Conservation (phyloP, 2,888 invertebrate genomes). For the Hololepta plana region DNA sequence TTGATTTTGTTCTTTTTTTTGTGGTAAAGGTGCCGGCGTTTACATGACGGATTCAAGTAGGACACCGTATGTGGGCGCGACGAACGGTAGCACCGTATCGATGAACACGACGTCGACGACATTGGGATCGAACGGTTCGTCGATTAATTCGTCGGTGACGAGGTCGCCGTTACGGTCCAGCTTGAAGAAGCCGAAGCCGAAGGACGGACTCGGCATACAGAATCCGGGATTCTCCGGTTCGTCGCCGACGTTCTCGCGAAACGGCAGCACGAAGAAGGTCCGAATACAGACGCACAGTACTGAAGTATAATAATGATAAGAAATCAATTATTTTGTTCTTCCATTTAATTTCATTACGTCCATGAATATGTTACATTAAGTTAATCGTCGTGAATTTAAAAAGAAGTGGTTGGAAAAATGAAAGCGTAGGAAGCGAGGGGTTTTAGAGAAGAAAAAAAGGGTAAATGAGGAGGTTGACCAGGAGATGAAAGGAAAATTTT, state of each 20-base stretch:
- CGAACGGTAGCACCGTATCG: constrained; percentile 47
- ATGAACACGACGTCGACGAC: constrained; percentile 54
- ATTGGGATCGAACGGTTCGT: constrained; percentile 37
- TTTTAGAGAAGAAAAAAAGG: too few relatives aligned
- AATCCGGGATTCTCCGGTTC: constrained; percentile 73
- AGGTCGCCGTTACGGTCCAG: constrained; percentile 58
- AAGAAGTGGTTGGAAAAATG: too few relatives aligned
- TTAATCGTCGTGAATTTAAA: too few relatives aligned
- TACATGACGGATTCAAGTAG: constrained; percentile 80
- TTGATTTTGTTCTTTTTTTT: too few relatives aligned
- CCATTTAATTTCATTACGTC: too few relatives aligned
- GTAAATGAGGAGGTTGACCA: too few relatives aligned
- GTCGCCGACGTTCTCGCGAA: constrained; percentile 66
- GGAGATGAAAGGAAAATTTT: too few relatives aligned
- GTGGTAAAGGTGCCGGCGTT: constrained; percentile 20
- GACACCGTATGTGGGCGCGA: constrained; percentile 48
- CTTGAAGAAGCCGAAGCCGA: constrained; percentile 60
- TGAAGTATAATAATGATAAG: constrained; percentile 52
- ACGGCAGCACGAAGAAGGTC: constrained; percentile 80
- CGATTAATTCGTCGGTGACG: constrained; percentile 29
- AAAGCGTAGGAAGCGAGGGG: too few relatives aligned
- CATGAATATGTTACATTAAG: too few relatives aligned
- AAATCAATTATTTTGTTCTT: too few relatives aligned
- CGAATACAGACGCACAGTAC: constrained; percentile 84
- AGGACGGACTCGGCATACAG: constrained; percentile 61